Evolutionary conservation across 2,888 invertebrate species (phyloP).

Genomic region (Athalia circularis): DNA sequence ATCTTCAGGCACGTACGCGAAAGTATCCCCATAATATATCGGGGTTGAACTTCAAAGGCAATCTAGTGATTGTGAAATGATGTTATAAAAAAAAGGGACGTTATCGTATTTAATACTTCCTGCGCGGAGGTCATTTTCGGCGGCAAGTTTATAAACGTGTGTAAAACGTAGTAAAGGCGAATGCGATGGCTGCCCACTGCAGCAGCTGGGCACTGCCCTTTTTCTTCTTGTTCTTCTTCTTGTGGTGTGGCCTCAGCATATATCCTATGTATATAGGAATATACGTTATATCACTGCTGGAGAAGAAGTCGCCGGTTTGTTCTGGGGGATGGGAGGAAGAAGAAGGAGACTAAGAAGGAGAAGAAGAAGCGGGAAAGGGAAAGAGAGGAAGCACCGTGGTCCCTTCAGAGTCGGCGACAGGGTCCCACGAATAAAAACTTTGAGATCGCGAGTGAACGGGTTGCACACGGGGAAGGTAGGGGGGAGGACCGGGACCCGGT

Average conservation of each 20-base stretch:
- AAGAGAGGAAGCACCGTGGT: neutral
- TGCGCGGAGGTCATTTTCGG: too few relatives aligned
- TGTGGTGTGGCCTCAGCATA: conserved; percentile 48
- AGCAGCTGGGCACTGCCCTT: conserved; percentile 49
- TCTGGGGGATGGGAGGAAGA: neutral
- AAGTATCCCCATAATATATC: too few relatives aligned
- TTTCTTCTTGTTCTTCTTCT: conserved; percentile 3
- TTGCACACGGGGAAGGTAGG: neutral
- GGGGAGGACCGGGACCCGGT: neutral
- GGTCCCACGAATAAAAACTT: conserved; percentile 42
- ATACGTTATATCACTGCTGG: conserved; percentile 41
- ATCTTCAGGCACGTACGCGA: too few relatives aligned
- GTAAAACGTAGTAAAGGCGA: conserved; percentile 45
- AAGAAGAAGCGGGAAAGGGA: conserved; percentile 12
- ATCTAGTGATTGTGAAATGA: too few relatives aligned
- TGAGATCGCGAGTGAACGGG: conserved; percentile 41
- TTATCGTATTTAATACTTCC: too few relatives aligned
- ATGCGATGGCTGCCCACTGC: conserved; percentile 49
- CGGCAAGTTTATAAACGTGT: neutral
- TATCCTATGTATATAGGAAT: conserved; percentile 32
- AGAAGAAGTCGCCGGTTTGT: neutral
- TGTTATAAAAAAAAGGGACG: too few relatives aligned
- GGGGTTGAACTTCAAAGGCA: too few relatives aligned
- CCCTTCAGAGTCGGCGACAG: conserved; percentile 31
- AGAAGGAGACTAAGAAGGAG: neutral